Percentiles rank a stretch among this genome's conserved stretches.
Conservation (phyloP, 2,113 vertebrate species). For the Aythya baeri region DNA sequence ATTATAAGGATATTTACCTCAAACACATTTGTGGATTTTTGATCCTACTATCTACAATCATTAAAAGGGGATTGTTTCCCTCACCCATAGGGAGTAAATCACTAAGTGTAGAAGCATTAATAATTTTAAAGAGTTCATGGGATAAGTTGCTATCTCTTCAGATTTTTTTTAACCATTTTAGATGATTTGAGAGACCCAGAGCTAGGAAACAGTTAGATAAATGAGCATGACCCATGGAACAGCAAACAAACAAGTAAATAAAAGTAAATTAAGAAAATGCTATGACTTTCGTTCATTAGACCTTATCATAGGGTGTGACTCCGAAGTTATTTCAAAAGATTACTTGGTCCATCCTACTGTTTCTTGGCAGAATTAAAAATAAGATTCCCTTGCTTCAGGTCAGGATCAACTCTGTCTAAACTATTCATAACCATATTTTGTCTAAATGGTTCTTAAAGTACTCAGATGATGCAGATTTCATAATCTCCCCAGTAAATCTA, state of each 20-base stretch:
- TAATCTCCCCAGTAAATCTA: not conserved
- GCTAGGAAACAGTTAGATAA: not conserved
- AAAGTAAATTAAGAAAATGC: not conserved
- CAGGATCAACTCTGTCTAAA: not conserved
- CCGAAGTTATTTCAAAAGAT: not conserved
- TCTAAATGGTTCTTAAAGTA: not conserved
- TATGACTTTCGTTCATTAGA: not conserved
- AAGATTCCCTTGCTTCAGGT: not conserved
- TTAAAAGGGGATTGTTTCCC: not conserved
- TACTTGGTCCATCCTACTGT: not conserved
- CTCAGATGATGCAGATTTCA: not conserved
- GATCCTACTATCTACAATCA: not conserved
- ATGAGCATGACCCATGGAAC: not conserved
- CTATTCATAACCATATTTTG: not conserved
- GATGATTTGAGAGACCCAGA: not conserved
- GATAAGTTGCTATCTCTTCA: not conserved
- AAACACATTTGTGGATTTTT: not conserved
- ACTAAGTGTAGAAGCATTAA: not conserved
- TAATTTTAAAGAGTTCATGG: not conserved
- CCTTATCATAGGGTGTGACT: not conserved
- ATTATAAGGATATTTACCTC: not conserved
- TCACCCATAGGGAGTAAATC: not conserved
- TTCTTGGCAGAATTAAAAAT: not conserved
- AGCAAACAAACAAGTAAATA: not conserved
- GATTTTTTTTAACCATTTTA: not conserved